phyloP scores from a whole-genome alignment of 2,113 vertebrate genomes.

The Hoplias malabaricus region DNA sequence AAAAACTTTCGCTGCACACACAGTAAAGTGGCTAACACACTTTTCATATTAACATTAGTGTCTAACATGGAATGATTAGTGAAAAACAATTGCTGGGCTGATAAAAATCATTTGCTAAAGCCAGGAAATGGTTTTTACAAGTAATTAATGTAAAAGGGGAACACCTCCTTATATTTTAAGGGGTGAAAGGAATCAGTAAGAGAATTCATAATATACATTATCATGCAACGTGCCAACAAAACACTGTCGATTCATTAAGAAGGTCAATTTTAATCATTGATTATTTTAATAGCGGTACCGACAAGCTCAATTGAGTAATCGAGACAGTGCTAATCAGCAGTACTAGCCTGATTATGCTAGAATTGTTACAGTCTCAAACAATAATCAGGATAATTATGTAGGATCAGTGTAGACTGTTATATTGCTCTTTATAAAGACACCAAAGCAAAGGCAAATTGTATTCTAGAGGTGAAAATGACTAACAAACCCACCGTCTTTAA shows the following conservation, averaged over 20 bases:
- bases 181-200: not conserved
- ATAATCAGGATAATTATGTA: not conserved
- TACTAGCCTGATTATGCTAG: not conserved
- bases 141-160: too few relatives aligned
- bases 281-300: not conserved
- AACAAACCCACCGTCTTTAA: conserved; percentile 28
- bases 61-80: not conserved
- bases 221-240: not conserved
- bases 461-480: conserved; percentile 40
- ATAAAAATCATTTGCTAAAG: not conserved
- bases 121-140: too few relatives aligned
- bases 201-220: not conserved
- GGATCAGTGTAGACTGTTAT: not conserved
- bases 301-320: not conserved
- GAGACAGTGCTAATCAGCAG: not conserved
- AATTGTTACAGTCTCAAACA: not conserved
- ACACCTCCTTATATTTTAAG: too few relatives aligned
- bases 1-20: not conserved
- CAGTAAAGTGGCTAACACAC: not conserved
- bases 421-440: conserved; percentile 9
- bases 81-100: not conserved
- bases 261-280: not conserved
- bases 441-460: conserved; percentile 25
- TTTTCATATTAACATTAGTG: not conserved
- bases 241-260: not conserved